Percentiles rank a stretch among this genome's conserved stretches.
Conservation (phyloP, 2,888 invertebrate genomes). For the Mamestra brassicae region DNA sequence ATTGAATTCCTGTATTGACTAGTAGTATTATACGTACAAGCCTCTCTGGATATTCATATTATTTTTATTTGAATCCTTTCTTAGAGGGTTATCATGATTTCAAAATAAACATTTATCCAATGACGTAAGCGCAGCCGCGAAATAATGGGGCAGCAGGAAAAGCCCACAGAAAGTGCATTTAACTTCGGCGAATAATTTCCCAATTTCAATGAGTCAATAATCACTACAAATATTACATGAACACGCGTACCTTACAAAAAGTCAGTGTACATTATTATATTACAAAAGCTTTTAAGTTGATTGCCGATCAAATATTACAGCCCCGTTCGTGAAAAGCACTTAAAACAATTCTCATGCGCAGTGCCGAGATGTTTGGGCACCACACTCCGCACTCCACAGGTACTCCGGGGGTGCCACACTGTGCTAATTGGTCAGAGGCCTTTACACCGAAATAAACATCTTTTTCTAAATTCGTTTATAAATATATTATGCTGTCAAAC, state of each 20-base stretch:
- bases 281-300: conserved; percentile 69
- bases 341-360: conserved; percentile 73
- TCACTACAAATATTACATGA: conserved; percentile 51
- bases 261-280: conserved; percentile 61
- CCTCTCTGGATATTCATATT: neutral
- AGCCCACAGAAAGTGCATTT: neutral
- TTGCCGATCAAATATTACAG: conserved; percentile 74
- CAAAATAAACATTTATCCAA: neutral
- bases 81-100: neutral
- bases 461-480: conserved; percentile 81
- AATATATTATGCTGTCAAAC: conserved; percentile 83
- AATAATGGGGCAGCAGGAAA: neutral
- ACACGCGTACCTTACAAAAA: conserved; percentile 47
- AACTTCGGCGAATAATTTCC: conserved; percentile 24
- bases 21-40: neutral
- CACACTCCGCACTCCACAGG: conserved; percentile 50
- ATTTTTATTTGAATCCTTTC: neutral
- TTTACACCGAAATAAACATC: conserved; percentile 69
- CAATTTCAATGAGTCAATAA: conserved; percentile 41
- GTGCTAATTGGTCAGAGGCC: conserved; percentile 80
- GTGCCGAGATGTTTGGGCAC: conserved; percentile 49
- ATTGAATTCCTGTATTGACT: conserved; percentile 63
- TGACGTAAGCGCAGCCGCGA: neutral
- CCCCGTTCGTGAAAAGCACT: conserved; percentile 75
- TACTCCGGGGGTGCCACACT: conserved; percentile 45